phyloP scores from a whole-genome alignment of 2,113 vertebrate genomes.

The Plecturocebus donacophilus region DNA sequence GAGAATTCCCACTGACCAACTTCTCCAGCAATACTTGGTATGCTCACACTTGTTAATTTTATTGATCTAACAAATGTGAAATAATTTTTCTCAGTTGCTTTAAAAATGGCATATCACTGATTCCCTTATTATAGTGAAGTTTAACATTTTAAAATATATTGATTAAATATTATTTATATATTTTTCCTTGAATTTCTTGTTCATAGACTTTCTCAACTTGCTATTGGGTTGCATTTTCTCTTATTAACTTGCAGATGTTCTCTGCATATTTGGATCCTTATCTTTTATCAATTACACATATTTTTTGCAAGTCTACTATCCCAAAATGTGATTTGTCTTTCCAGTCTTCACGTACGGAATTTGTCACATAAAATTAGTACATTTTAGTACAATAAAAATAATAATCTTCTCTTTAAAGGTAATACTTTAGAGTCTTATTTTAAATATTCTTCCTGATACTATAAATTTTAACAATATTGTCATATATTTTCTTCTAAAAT shows the following conservation, averaged over 20 bases:
- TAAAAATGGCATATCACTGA: neutral
- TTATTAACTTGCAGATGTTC: neutral
- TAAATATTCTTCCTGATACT: neutral
- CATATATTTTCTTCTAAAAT: slow-evolving; percentile 3
- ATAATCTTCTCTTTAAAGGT: neutral
- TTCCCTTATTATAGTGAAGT: neutral
- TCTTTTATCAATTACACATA: neutral
- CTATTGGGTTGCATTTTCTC: neutral
- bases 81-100: neutral
- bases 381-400: neutral
- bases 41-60: neutral
- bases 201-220: neutral
- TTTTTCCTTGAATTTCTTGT: neutral
- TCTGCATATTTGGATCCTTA: neutral
- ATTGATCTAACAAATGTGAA: neutral
- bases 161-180: neutral
- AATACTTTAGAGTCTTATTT: neutral
- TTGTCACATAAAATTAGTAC: neutral
- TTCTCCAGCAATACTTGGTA: neutral
- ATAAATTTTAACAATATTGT: neutral
- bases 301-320: neutral
- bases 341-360: neutral
- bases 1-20: neutral
- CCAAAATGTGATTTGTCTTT: neutral
- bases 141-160: neutral